Percentiles rank a stretch among this genome's conserved stretches.
These are phyloP conservation scores for Heliocidaris erythrogramma DNA, from an alignment of 35 echinoderm and acorn worm genomes.

Conservation along the genomic window DNA sequence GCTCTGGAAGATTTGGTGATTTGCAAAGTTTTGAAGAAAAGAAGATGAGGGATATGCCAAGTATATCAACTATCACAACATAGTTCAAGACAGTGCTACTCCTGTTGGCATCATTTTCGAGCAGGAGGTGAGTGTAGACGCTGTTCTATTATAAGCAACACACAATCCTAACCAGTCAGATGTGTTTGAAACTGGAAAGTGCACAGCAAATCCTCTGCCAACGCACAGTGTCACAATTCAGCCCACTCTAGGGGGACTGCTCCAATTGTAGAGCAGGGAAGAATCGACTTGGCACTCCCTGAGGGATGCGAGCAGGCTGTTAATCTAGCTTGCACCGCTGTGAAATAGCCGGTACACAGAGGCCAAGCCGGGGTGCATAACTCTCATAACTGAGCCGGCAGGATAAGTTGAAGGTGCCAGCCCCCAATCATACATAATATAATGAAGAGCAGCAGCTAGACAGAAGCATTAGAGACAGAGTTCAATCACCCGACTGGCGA, in stretches of 20 bases:
- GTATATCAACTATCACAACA: slow-evolving; percentile 10
- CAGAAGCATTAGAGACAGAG: neutral
- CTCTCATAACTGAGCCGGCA: neutral
- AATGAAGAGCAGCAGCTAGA: neutral
- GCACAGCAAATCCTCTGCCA: neutral
- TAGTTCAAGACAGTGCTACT: neutral
- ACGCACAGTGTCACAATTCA: neutral
- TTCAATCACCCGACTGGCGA: neutral
- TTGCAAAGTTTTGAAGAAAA: neutral
- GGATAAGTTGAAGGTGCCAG: slow-evolving; percentile 25
- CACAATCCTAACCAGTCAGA: neutral
- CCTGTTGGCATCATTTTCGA: neutral
- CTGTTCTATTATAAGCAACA: neutral
- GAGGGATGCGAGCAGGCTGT: slow-evolving; percentile 26
- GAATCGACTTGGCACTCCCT: neutral
- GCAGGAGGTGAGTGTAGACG: neutral
- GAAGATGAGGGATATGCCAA: neutral
- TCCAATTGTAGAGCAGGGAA: slow-evolving; percentile 18
- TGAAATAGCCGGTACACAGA: neutral
- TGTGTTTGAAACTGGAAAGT: slow-evolving; percentile 19
- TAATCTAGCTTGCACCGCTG: neutral
- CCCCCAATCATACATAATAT: neutral
- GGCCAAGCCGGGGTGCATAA: neutral
- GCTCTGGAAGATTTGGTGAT: slow-evolving; percentile 12
- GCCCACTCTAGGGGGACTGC: slow-evolving; percentile 22